Percentiles rank a stretch among this genome's conserved stretches.
phyloP scores from a whole-genome alignment of 2,888 invertebrate species.

The Tachina fera region DNA sequence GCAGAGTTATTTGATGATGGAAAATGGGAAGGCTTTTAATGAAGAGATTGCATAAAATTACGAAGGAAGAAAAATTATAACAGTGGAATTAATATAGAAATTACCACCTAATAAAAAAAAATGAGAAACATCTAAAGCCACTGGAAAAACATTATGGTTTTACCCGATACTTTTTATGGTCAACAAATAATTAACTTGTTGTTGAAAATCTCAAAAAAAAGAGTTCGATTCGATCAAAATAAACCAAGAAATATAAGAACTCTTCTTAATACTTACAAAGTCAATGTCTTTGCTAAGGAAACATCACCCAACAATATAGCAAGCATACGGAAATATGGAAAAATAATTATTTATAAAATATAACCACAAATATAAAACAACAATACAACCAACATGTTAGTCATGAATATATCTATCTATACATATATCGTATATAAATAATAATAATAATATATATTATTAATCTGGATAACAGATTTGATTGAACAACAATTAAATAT shows the following conservation, averaged over 20 bases:
- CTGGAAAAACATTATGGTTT: conserved; percentile 37
- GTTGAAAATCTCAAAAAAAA: conserved; percentile 10
- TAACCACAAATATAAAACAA: conserved; percentile 8
- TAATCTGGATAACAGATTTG: neutral
- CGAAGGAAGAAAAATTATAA: neutral
- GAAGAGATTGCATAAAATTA: conserved; percentile 37
- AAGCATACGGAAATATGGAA: neutral
- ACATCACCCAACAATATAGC: neutral
- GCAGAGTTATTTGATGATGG: conserved; percentile 6
- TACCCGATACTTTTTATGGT: neutral
- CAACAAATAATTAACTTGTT: conserved; percentile 20
- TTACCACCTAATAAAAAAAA: conserved; percentile 26
- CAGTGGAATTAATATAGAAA: conserved; percentile 7
- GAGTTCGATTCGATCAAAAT: conserved; percentile 2
- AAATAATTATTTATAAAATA: neutral
- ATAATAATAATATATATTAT: conserved; percentile 38
- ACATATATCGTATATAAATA: conserved; percentile 56
- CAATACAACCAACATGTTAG: conserved; percentile 46
- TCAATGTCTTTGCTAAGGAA: neutral
- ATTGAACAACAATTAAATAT: conserved; percentile 39
- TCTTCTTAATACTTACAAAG: neutral
- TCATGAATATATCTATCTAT: conserved; percentile 50
- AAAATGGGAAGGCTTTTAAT: conserved; percentile 58
- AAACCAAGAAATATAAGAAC: conserved; percentile 1
- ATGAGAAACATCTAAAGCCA: conserved; percentile 42